Base-by-base conservation (phyloP, 2,888 invertebrate species). In the Ctena decussata region DNA sequence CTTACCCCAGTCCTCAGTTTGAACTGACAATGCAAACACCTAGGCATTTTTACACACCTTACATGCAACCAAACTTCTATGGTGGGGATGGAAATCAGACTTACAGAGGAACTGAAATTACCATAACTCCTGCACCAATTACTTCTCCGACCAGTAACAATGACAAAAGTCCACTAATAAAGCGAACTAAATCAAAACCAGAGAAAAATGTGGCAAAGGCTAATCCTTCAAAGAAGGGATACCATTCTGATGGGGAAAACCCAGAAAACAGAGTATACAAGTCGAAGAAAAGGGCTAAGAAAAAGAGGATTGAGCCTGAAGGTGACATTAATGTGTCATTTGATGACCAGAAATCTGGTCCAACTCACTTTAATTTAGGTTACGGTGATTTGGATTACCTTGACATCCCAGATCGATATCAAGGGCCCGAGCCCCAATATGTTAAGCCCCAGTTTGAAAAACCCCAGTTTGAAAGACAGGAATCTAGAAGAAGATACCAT, bases 251-350 rank as follows among this genome's bases (percentile, higher is more conserved):
- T 24, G 71, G 76, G 5, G 84, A 80, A 65, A 65, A 35, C 1
- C 65, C 5, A 35, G 18, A 18, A 35, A 18, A 32, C 15, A 35
- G 21, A 12, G 11, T 30, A 1, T 30, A 30, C 27, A 65, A 65
- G 35, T 65, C 65, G 1, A 65, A 65, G 35, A 65, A 35, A 35
- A 65, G 35, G 35, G 18, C 12, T 35, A 27, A n/a, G 18, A 84
- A 84, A 49, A 82, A 86, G 39, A 65, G 86, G 44, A 60, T 85
- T 32, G 85, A 88, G n/a, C 88, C 85, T n/a, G 88, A 85, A 49
- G 84, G 84, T 11, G 85, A 88, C 49, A 84, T 71, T 24, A 84
- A 84, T 60, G 71, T 76, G 24, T 84, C 88, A 15, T 82, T 79
- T 49, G 85, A 88, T 12, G 84, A 88, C 15, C 77, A 82, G 11